A percentile compares a stretch with the other conserved stretches of the same genome.
phyloP scores from a whole-genome alignment of 2,113 vertebrate species.

The Gopherus evgoodei region DNA sequence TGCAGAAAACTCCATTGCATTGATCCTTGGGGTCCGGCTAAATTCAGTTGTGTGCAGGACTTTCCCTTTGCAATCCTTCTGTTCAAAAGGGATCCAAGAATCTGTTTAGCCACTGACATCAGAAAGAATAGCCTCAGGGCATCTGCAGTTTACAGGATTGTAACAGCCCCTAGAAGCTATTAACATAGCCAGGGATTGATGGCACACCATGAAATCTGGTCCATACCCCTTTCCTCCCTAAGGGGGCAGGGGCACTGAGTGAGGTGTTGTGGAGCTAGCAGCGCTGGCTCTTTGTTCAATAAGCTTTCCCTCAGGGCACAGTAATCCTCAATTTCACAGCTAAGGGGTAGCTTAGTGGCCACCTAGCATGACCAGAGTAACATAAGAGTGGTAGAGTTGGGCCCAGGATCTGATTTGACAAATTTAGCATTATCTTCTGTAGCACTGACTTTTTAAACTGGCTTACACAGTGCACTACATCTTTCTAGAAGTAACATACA shows the following conservation, averaged over 20 bases:
- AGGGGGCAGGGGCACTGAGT: neutral
- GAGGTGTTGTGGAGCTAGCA: neutral
- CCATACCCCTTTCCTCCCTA: neutral
- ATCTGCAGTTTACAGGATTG: neutral
- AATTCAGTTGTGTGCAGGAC: neutral
- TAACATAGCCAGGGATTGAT: neutral
- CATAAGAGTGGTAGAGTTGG: neutral
- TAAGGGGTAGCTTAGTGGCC: neutral
- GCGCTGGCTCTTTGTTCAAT: neutral
- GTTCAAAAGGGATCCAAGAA: neutral
- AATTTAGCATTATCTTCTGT: neutral
- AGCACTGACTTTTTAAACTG: neutral
- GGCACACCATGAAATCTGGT: neutral
- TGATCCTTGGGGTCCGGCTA: neutral
- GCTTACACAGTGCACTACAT: rapidly evolving
- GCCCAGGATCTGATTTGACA: neutral
- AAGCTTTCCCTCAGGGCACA: neutral
- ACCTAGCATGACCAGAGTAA: neutral
- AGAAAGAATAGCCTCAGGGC: neutral
- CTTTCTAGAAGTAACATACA: neutral
- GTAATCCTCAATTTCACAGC: neutral
- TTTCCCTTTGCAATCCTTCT: neutral
- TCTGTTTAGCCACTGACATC: neutral
- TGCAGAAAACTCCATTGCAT: neutral
- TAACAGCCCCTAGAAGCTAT: neutral